Base-by-base conservation (phyloP, 1,140 invertebrate genomes). In the Lanistes nyassanus region DNA sequence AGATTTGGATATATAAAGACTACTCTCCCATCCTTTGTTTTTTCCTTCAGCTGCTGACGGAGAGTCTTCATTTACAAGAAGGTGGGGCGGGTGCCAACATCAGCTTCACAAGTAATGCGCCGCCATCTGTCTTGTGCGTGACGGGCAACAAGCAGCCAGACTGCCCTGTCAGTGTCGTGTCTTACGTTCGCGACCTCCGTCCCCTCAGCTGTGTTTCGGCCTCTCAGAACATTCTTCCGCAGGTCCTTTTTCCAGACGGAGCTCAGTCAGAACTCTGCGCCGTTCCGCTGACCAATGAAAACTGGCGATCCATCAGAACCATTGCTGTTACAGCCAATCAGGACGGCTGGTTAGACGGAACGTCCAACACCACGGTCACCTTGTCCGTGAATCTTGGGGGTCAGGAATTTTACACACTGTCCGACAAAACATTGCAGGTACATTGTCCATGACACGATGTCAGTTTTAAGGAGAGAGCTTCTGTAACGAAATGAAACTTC, bases 331-430 rank as follows among this genome's bases (percentile, higher is more conserved):
- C 47, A 55, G 81, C 69, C 13, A 77, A 76, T 58, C 64, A 74
- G 31, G 79, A 82, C 69, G 76, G 68, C 29, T n/a, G 77, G 37
- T 47, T 76, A 64, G 81, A 80, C 66, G 77, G 79, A 2, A 55
- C 55, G 3, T 69, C 60, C 37, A 55, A 34, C 56, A 76, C 64
- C 5, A 62, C 66, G 34, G 65, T 82, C 16, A 75, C 75, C 0
- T 29, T 82, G n/a, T 74, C 75, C 6, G 77, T 74, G 11, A 76
- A 69, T 71, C 60, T 77, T 31, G 79, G 65, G 19, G 60, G 53
- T 36, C 23, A 51, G 21, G 29, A 21, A 23, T 75, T 58, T 26
- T 66, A 69, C 56, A n/a, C 26, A 2, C 55, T 36, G 19, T 66
- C 51, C 16, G 47, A 77, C 13, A 77, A 77, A 64, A 67, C 67